Evolutionary conservation across 2,113 vertebrate species (phyloP).

Genomic region (Pseudorhombus dupliciocellatus): DNA sequence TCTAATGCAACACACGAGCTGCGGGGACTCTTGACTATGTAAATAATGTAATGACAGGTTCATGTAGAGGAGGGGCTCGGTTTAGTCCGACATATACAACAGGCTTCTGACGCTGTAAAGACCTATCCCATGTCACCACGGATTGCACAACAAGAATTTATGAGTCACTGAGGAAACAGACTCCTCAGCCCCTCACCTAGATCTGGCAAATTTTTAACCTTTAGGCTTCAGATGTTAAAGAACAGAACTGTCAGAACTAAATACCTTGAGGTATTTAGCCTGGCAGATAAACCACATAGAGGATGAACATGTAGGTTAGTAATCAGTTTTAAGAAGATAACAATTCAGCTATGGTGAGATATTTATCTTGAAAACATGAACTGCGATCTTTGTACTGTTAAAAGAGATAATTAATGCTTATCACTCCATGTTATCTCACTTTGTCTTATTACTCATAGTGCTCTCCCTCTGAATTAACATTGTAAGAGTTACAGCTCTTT

Average conservation of each 20-base stretch:
- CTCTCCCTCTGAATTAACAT: too few species aligned
- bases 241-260: not conserved
- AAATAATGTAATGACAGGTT: not conserved
- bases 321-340: not conserved
- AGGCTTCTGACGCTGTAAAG: slow-evolving; percentile 5
- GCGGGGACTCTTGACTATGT: too few species aligned
- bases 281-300: not conserved
- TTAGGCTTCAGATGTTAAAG: not conserved
- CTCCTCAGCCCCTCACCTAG: not conserved
- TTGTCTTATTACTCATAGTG: not conserved
- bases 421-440: slow-evolving; percentile 4
- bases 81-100: not conserved
- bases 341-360: too few species aligned
- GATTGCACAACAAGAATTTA: slow-evolving; percentile 5
- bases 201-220: slow-evolving; percentile 9
- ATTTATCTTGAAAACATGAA: not conserved
- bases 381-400: not conserved
- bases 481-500: too few species aligned
- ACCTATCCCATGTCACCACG: slow-evolving; percentile 1
- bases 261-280: not conserved
- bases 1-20: too few species aligned
- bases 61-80: not conserved
- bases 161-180: slow-evolving; percentile 31
- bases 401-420: not conserved
- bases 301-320: not conserved